Evolutionary conservation across 1,140 invertebrate species (phyloP), one percentile per base, ranked within the genome.

Genomic region (Drosophila lacertosa): DNA sequence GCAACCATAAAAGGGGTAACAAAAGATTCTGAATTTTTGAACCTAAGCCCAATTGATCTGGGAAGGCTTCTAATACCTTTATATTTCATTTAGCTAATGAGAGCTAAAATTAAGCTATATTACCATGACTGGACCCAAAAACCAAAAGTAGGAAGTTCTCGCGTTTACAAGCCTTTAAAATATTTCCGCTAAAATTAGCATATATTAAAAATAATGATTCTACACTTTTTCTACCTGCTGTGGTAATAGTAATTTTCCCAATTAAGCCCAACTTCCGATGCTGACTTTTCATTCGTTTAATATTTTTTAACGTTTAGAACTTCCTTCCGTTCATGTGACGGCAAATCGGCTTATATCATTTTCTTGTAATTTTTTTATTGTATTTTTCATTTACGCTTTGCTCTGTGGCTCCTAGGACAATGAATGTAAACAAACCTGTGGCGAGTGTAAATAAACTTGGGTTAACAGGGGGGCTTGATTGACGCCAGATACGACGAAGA

Each of bases 381-480:
- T 64, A 44, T 62, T 82, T 57, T 64, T 44, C 50, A 44, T 37
- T 39, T 63, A 47, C 47, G 10, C 29, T 29, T 40, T 42, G 26
- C 3, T 15, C 32, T 40, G 13, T 11, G 29, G 20, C 58, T 29
- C 37, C 55, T 39, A 33, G 65, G 13, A 59, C 42, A 48, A 59
- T 37, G 53, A 71, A 64, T 66, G 69, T 72, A 80, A 80, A 77
- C 77, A 76, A 77, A 72, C 65, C 67, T 75, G 73, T 64, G 72
- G 45, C 35, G 57, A 62, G 82, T n/a, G 82, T 77, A 74, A 77
- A 70, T 72, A 86, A 88, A 86, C 81, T 86, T 80, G 51, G 51
- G 35, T 62, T n/a, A n/a, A n/a, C 11, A 32, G 35, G 44, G 77
- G 64, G 77, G 65, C 63, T 67, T 76, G 78, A 82, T 82, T 70